phyloP scores from a whole-genome alignment of 2,797 vertebrate genomes.

The Amazona finschi region DNA sequence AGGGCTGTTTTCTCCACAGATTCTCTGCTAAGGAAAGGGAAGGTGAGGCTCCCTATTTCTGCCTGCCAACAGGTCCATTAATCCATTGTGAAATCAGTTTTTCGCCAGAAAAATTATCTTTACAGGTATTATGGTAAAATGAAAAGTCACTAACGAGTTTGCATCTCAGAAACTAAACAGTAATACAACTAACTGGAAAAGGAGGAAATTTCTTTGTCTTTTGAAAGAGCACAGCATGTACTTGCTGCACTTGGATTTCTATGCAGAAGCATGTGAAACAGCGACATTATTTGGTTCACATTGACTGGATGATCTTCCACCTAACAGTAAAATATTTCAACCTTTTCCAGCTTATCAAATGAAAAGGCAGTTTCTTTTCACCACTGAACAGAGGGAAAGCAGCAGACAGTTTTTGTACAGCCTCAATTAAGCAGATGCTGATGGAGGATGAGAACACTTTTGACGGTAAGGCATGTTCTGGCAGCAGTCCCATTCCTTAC shows the following conservation, averaged over 20 bases:
- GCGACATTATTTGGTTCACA: neutral
- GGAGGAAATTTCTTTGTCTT: neutral
- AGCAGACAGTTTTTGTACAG: neutral
- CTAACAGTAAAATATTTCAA: neutral
- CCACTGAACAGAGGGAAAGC: neutral
- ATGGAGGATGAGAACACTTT: neutral
- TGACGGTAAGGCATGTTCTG: neutral
- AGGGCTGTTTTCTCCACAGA: neutral
- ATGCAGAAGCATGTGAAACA: neutral
- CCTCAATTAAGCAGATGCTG: slow-evolving; percentile 19
- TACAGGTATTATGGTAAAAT: neutral
- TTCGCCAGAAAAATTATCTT: neutral
- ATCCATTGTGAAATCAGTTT: neutral
- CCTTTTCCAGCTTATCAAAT: neutral
- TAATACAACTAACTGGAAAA: neutral
- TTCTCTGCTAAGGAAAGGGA: neutral
- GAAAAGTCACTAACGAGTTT: neutral
- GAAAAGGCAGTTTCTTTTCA: neutral
- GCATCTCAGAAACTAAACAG: neutral
- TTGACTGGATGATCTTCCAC: neutral
- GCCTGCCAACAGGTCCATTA: neutral
- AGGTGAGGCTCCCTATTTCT: neutral
- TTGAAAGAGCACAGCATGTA: neutral
- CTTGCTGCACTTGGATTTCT: neutral
- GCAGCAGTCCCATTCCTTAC: neutral